These are phyloP conservation scores for Neoaliturus tenellus DNA, from an alignment of 2,888 invertebrate genomes.

Conservation along the genomic window DNA sequence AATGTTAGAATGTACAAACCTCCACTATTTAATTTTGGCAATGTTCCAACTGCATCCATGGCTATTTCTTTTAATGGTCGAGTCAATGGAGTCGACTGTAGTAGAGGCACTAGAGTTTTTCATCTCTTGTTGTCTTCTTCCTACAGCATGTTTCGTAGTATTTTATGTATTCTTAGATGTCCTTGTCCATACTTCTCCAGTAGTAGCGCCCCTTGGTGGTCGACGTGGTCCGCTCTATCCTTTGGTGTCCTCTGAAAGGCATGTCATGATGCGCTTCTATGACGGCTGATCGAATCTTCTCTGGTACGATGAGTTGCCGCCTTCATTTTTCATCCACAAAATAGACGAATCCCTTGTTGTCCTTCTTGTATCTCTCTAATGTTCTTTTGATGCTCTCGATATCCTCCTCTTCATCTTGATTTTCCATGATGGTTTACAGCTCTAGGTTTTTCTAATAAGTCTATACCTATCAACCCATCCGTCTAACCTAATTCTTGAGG, in stretches of 20 bases:
- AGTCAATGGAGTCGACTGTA: conserved; percentile 67
- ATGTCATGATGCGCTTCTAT: conserved; percentile 64
- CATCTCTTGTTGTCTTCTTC: conserved; percentile 64
- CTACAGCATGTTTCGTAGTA: conserved; percentile 68
- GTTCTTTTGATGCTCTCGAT: not conserved
- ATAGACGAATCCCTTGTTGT: conserved; percentile 3
- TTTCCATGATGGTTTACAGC: not conserved
- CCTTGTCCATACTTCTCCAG: conserved; percentile 69
- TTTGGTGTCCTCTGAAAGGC: conserved; percentile 66
- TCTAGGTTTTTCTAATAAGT: not conserved
- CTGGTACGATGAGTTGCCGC: not conserved
- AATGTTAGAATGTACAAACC: conserved; percentile 69
- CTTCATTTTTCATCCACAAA: not conserved
- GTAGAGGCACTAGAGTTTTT: conserved; percentile 67
- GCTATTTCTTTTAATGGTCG: conserved; percentile 66
- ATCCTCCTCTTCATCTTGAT: conserved; percentile 37
- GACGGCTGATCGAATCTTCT: not conserved
- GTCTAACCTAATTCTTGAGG: not conserved
- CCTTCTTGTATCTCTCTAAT: not conserved
- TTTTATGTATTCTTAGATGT: conserved; percentile 68
- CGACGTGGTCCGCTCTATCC: conserved; percentile 66
- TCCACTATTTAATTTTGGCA: conserved; percentile 66
- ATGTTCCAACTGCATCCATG: conserved; percentile 69
- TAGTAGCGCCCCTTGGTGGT: conserved; percentile 65
- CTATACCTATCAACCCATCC: conserved; percentile 24